These are phyloP conservation scores for Podiceps cristatus DNA, from an alignment of 2,113 vertebrate species.

Conservation along the genomic window DNA sequence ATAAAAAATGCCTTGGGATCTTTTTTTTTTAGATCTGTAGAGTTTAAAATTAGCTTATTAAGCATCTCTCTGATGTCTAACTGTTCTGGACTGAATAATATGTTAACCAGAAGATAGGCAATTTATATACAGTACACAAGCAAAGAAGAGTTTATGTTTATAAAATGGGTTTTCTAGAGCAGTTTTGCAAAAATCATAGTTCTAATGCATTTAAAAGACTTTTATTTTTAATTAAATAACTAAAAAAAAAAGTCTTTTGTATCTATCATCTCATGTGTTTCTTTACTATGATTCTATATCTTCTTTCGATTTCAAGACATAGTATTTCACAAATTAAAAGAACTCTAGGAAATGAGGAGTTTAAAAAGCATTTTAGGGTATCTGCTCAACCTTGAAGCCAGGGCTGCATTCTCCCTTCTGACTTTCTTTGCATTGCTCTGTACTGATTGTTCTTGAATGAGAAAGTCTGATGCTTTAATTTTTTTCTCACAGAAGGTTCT, in stretches of 20 bases:
- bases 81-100: neutral
- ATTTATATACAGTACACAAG: neutral
- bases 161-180: neutral
- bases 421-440: neutral
- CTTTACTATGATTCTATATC: neutral
- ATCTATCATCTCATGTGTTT: neutral
- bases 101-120: neutral
- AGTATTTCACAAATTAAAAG: neutral
- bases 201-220: neutral
- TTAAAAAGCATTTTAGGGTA: neutral
- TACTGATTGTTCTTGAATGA: neutral
- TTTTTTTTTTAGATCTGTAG: neutral
- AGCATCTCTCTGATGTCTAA: constrained; percentile 23
- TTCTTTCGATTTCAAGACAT: neutral
- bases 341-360: neutral
- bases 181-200: neutral
- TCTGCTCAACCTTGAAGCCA: neutral
- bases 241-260: neutral
- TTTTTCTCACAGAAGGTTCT: neutral
- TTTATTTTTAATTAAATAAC: neutral
- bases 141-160: neutral
- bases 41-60: constrained; percentile 7
- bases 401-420: neutral
- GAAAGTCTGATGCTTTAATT: neutral
- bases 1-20: neutral